Evolutionary conservation across 2,888 invertebrate genomes (phyloP).

Genomic region (Palloptera scutellata): DNA sequence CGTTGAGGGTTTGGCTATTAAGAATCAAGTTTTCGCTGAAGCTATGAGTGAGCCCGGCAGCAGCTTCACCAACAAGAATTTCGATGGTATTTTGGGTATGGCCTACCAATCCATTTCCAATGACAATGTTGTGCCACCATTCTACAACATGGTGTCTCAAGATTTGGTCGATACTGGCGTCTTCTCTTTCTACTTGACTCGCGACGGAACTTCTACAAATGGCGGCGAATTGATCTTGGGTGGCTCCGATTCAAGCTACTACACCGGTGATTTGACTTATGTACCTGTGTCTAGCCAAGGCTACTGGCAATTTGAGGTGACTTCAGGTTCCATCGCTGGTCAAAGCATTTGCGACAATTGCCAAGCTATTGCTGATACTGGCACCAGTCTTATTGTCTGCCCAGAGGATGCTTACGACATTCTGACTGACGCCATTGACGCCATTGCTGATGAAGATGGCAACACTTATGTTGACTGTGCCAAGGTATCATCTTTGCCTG

Average conservation of each 20-base stretch:
- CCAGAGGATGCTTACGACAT: constrained; percentile 65
- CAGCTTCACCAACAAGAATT: constrained; percentile 94
- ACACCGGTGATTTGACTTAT: constrained; percentile 71
- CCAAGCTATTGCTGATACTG: constrained; percentile 93
- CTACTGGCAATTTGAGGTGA: constrained; percentile 97
- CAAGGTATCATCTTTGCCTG: constrained; percentile 78
- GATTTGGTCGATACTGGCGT: constrained; percentile 73
- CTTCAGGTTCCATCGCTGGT: constrained; percentile 68
- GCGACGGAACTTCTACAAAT: constrained; percentile 71
- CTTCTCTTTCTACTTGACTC: constrained; percentile 92
- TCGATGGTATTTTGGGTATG: constrained; percentile 97
- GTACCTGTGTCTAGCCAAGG: constrained; percentile 80
- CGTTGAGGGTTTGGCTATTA: constrained; percentile 73
- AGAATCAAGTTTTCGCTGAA: constrained; percentile 90
- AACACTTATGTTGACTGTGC: constrained; percentile 74
- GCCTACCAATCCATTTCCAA: constrained; percentile 86
- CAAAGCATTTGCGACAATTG: constrained; percentile 74
- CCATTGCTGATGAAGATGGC: constrained; percentile 63
- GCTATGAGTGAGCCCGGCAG: constrained; percentile 90
- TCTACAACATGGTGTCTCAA: constrained; percentile 89
- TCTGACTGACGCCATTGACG: constrained; percentile 27
- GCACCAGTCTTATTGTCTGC: constrained; percentile 93
- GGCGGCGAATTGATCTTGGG: constrained; percentile 91
- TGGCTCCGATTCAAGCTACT: constrained; percentile 88
- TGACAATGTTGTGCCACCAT: constrained; percentile 87